Percentiles rank a stretch among this genome's conserved stretches.
phyloP scores from a whole-genome alignment of 2,797 vertebrate species.

The Odontamblyopus rebecca region DNA sequence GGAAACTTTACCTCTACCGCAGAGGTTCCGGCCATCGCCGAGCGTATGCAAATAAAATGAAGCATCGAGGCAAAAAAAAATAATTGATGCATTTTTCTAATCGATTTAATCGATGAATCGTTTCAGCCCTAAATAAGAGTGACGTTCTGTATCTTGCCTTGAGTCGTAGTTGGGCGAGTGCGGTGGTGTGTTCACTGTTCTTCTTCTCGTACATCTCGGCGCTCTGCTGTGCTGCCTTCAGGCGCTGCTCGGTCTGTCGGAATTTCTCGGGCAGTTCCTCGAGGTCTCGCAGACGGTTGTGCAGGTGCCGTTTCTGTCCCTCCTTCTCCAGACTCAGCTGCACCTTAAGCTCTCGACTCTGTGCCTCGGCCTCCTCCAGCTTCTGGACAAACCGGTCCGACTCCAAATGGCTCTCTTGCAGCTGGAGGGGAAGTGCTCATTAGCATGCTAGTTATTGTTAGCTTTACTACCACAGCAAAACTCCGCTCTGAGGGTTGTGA shows the following conservation, averaged over 20 bases:
- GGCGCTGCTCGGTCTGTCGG: slow-evolving; percentile 79
- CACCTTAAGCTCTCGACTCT: slow-evolving; percentile 70
- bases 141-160: slow-evolving; percentile 68
- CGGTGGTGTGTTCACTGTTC: slow-evolving; percentile 75
- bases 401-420: slow-evolving; percentile 80
- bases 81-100: too few species aligned
- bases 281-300: slow-evolving; percentile 79
- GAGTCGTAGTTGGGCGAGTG: slow-evolving; percentile 84
- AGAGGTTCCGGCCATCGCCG: too few species aligned
- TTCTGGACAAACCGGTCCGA: slow-evolving; percentile 78
- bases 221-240: slow-evolving; percentile 82
- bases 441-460: too few species aligned
- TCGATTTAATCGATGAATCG: too few species aligned
- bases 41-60: too few species aligned
- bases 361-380: slow-evolving; percentile 77
- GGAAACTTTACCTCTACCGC: too few species aligned
- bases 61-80: too few species aligned
- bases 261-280: slow-evolving; percentile 83
- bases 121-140: too few species aligned
- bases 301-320: slow-evolving; percentile 79
- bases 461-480: too few species aligned
- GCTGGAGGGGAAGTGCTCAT: slow-evolving; percentile 56
- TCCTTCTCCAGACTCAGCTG: slow-evolving; percentile 82
- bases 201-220: slow-evolving; percentile 77
- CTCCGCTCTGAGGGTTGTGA: too few species aligned